Evolutionary conservation across 2,797 vertebrate species (phyloP), one percentile per base, ranked within the genome.

Genomic region (Micropoecilia bifurca): DNA sequence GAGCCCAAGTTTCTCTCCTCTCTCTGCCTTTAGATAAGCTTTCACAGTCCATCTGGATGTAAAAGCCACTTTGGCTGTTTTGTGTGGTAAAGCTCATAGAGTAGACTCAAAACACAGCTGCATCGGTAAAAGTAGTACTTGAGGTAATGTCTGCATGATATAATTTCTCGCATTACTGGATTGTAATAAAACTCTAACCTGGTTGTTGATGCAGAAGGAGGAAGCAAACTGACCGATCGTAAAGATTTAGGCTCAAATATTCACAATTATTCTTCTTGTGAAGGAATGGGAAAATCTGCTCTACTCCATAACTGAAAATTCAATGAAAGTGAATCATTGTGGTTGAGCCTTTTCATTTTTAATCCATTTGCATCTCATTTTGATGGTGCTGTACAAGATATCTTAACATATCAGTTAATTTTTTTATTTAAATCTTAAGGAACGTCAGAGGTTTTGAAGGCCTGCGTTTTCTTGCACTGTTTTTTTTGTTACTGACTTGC

Each of bases 81-180:
- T 85, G 71, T 86, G 76, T 86, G 84, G 80, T 87, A 68, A 59
- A 73, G 50, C 53, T 79, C 78, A 73, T 85, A 91, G 84, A 88
- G 74, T 79, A 87, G 82, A 63, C 80, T 87, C 77, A 78, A 71
- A 66, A 66, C 57, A 71, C 74, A 79, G 63, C 75, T 81, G 86
- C 80, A 80, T 76, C 81, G 76, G 74, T 87, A 79, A 91, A 84
- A 82, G 30, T 85, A 88, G 80, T 91, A 81, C 83, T 85, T 80
- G 72, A 92, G 78, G 79, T 76, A 75, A 85, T 63, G 50, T 90
- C 89, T 93, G 92, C 93, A 91, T 93, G 94, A 87, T 74, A 41
- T 28, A 80, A 81, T 84, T 66, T 86, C 88, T 86, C 87, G 83
- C 78, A 84, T 90, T 85, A 84, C 83, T 81, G 75, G 79, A 87